Base-by-base conservation (phyloP, 2,888 invertebrate genomes). In the Deroplatys truncata region DNA sequence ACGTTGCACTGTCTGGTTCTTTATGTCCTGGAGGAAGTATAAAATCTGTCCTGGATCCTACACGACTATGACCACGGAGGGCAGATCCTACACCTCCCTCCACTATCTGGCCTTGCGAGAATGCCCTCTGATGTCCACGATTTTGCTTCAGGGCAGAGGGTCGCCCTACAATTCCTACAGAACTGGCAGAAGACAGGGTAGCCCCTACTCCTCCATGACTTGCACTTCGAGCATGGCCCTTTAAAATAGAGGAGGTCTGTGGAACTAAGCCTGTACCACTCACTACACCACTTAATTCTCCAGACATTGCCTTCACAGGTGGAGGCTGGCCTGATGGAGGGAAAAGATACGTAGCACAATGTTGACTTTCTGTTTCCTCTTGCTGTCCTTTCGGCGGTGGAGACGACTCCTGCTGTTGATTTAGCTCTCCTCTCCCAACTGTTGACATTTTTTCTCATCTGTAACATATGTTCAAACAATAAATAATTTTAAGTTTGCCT, bases 41-140 rank as follows among this genome's bases (percentile, higher is more conserved):
- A 92, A 98, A 98, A 92, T 98, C 98, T 1, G 98, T 98, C 93
- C 97, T 97, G 91, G 98, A 98, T 90, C 97, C 97, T 43, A 97
- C 96, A 86, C 98, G 95, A 93, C 96, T 97, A 94, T 98, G 97
- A 0, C 97, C 97, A 16, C 96, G 95, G 84, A 91, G 90, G 85
- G 91, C 91, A 92, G 92, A 90, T 91, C 91, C 90, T 91, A 91
- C 88, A 91, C 91, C 90, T 88, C 91, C 28, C 89, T 91, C 89
- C 89, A 91, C 91, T 92, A 98, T 97, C 93, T 98, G 97, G 0
- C 98, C 98, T 92, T 98, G 98, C 10, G 98, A 98, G 92, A 97
- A 96, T 88, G 98, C 98, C 90, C 98, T 95, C 93, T 97, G 97
- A 92, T 98, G 98, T 2, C 97, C 95, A 93, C 96, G 93, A 56